Conservation (phyloP, 2,888 invertebrate species). For the Orchestes rusci region DNA sequence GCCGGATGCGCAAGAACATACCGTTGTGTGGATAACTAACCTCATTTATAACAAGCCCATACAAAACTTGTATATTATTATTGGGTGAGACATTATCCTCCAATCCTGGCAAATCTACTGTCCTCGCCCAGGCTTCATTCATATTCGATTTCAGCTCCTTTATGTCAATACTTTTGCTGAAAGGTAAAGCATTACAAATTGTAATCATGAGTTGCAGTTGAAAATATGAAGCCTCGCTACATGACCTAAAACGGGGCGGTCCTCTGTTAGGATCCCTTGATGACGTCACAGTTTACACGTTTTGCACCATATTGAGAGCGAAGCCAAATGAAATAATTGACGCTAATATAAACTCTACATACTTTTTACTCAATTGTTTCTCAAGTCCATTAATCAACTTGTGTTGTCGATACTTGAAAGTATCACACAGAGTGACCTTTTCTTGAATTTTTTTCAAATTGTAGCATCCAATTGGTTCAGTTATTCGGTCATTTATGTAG, state of each 20-base stretch:
- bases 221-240: too few species aligned
- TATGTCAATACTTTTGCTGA: constrained; percentile 27
- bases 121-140: constrained; percentile 64
- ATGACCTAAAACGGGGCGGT: too few species aligned
- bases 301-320: too few species aligned
- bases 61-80: constrained; percentile 63
- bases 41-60: constrained; percentile 67
- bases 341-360: too few species aligned
- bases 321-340: too few species aligned
- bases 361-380: constrained; percentile 26
- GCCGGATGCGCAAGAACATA: too few species aligned
- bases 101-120: constrained; percentile 70
- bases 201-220: too few species aligned
- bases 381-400: constrained; percentile 27
- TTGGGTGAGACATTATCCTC: constrained; percentile 76
- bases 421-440: constrained; percentile 21
- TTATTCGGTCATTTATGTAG: constrained; percentile 27
- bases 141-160: constrained; percentile 30
- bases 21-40: constrained; percentile 33
- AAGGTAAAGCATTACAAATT: neutral
- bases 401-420: constrained; percentile 28
- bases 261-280: too few species aligned
- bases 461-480: constrained; percentile 17
- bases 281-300: too few species aligned
- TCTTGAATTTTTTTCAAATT: constrained; percentile 30